phyloP scores from a whole-genome alignment of 2,888 invertebrate genomes.

The Nemurella pictetii region DNA sequence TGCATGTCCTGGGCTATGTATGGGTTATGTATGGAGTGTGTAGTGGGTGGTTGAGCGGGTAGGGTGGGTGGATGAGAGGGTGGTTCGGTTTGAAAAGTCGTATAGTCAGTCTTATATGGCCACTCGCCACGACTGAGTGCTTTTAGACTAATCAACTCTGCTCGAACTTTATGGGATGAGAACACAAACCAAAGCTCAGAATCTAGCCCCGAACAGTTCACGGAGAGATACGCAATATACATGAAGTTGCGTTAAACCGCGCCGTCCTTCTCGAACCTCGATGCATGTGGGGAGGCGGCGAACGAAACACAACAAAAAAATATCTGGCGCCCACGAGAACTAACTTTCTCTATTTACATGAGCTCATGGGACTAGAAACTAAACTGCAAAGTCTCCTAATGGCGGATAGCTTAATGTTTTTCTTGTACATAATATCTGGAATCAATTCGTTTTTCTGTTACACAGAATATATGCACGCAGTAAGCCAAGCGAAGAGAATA shows the following conservation, averaged over 20 bases:
- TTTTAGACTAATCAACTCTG: constrained; percentile 27
- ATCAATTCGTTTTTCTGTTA: neutral
- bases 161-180: constrained; percentile 18
- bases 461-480: neutral
- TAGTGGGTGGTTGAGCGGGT: neutral
- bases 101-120: neutral
- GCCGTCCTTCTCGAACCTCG: too few relatives aligned
- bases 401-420: neutral
- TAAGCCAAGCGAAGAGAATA: neutral
- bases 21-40: neutral
- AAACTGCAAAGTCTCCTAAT: neutral
- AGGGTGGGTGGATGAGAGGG: neutral
- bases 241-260: neutral
- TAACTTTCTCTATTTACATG: constrained; percentile 19
- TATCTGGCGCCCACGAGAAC: neutral
- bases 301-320: neutral
- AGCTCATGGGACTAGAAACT: neutral
- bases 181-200: neutral
- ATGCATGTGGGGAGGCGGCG: too few relatives aligned
- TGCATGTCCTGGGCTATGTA: neutral
- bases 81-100: neutral
- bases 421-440: neutral
- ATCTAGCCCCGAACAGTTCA: neutral
- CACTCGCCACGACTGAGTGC: constrained; percentile 13
- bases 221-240: neutral